Percentiles rank a stretch among this genome's conserved stretches.
Evolutionary conservation across 2,113 vertebrate genomes (phyloP).

Genomic region (Jacana jacana): DNA sequence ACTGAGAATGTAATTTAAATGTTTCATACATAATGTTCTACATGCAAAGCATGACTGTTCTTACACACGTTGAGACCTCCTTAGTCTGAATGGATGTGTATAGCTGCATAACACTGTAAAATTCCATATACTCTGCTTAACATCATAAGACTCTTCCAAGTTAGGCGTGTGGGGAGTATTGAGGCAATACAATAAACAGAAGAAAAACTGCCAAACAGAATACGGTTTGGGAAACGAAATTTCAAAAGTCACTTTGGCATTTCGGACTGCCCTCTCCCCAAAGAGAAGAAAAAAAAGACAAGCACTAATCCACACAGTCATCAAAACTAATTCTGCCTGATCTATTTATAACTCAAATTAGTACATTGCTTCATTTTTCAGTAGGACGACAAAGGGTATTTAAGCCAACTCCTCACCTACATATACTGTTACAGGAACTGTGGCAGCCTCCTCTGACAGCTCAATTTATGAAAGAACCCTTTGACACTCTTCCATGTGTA

Average conservation of each 20-base stretch:
- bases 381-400: not conserved
- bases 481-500: not conserved
- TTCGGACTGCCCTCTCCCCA: not conserved
- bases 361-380: not conserved
- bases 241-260: not conserved
- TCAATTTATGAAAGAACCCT: not conserved
- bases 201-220: not conserved
- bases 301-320: not conserved
- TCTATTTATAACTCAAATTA: not conserved
- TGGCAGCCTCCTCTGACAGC: not conserved
- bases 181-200: not conserved
- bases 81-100: not conserved
- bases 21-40: not conserved
- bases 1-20: not conserved
- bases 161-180: not conserved
- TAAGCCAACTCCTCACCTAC: not conserved
- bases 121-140: not conserved
- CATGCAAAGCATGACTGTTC: not conserved
- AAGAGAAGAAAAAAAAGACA: not conserved
- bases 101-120: not conserved
- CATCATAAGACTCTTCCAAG: not conserved
- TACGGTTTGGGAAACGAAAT: not conserved
- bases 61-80: not conserved
- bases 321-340: not conserved
- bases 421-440: not conserved